Evolutionary conservation across 2,888 invertebrate genomes (phyloP).

Genomic region (Eudasyphora cyanicolor): DNA sequence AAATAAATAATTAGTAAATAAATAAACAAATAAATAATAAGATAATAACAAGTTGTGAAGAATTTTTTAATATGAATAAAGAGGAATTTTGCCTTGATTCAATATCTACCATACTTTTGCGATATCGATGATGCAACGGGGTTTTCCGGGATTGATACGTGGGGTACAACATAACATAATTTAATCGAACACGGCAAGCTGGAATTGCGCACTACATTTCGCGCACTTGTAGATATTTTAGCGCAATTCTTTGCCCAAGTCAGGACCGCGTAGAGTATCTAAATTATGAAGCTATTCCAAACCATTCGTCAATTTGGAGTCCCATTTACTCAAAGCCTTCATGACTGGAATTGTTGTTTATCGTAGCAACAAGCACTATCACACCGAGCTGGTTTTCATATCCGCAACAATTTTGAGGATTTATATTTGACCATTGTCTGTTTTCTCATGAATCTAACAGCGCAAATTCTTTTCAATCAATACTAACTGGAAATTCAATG

Average conservation of each 20-base stretch:
- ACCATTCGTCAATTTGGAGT: slow-evolving; percentile 96
- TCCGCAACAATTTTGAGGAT: too few relatives aligned
- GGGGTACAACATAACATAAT: slow-evolving; percentile 99
- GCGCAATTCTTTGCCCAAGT: slow-evolving; percentile 97
- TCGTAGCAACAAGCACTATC: slow-evolving; percentile 90
- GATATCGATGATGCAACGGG: slow-evolving; percentile 97
- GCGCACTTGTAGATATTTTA: slow-evolving; percentile 99
- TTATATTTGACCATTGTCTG: too few relatives aligned
- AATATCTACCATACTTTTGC: slow-evolving; percentile 97
- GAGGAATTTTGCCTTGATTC: too few relatives aligned
- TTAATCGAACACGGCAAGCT: slow-evolving; percentile 97
- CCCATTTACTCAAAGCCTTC: slow-evolving; percentile 99
- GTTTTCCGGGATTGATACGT: slow-evolving; percentile 94
- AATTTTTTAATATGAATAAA: too few relatives aligned
- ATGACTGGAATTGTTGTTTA: slow-evolving; percentile 96
- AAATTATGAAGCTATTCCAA: slow-evolving; percentile 99
- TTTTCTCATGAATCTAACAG: too few relatives aligned
- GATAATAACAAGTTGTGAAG: too few relatives aligned
- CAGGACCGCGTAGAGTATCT: slow-evolving; percentile 98
- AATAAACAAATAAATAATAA: too few relatives aligned
- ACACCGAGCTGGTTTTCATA: slow-evolving; percentile 99
- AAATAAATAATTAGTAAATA: too few relatives aligned
- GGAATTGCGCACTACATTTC: slow-evolving; percentile 98
- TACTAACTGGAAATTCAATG: too few relatives aligned
- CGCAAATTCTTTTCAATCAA: too few relatives aligned